Conservation (phyloP, 2,113 vertebrate species). For the Anhinga anhinga region DNA sequence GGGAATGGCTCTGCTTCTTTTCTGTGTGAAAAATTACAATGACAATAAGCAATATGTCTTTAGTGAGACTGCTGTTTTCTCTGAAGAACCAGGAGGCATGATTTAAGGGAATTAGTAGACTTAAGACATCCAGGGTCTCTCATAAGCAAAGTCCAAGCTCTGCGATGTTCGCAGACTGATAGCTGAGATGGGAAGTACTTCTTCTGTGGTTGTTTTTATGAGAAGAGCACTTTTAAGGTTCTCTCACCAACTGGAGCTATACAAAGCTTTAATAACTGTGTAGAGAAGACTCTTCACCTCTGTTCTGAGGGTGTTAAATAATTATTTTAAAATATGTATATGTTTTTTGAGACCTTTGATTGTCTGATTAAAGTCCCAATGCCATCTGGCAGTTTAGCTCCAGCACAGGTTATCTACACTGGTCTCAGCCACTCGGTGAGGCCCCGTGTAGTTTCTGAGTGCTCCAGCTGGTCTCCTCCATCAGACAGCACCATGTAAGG, state of each 20-base stretch:
- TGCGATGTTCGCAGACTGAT: background rate
- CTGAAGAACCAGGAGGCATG: background rate
- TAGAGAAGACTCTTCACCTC: background rate
- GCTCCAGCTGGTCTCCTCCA: background rate
- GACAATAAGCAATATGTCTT: background rate
- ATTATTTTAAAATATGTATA: background rate
- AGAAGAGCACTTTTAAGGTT: background rate
- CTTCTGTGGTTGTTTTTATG: background rate
- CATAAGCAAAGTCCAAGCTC: background rate
- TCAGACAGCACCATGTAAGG: background rate
- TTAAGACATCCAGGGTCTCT: background rate
- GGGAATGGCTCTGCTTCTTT: background rate
- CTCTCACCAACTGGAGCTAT: background rate
- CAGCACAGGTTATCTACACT: background rate
- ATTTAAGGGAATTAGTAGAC: background rate
- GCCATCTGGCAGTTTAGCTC: background rate
- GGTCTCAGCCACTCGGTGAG: background rate
- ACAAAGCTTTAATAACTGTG: background rate
- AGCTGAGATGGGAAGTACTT: background rate
- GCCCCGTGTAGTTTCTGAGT: background rate
- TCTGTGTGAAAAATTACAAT: background rate
- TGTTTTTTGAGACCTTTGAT: background rate
- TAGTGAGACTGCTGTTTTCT: background rate
- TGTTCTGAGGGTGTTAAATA: background rate
- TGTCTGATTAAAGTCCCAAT: background rate